Percentiles rank a stretch among this genome's conserved stretches.
Conservation (phyloP, 1,140 invertebrate species). For the Brachionus calyciflorus region DNA sequence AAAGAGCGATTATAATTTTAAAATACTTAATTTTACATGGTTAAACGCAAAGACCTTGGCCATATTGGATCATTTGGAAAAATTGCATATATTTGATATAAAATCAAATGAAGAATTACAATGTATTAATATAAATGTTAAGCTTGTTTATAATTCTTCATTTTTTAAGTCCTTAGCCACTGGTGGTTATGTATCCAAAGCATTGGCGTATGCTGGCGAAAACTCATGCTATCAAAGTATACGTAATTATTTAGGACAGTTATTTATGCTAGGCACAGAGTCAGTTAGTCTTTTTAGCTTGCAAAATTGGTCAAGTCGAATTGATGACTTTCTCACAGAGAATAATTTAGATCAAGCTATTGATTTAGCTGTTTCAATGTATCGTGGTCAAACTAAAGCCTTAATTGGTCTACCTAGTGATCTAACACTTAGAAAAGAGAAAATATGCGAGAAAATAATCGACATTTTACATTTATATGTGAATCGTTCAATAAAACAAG, state of each 20-base stretch:
- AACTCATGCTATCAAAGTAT: slow-evolving; percentile 85
- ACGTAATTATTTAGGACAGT: slow-evolving; percentile 73
- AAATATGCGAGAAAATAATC: slow-evolving; percentile 66
- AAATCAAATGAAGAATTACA: slow-evolving; percentile 43
- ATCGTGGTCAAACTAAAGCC: slow-evolving; percentile 70
- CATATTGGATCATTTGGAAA: slow-evolving; percentile 78
- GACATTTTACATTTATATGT: slow-evolving; percentile 51
- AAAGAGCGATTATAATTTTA: slow-evolving; percentile 7
- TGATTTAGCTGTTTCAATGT: slow-evolving; percentile 68
- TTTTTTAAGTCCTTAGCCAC: slow-evolving; percentile 82
- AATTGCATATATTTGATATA: slow-evolving; percentile 71
- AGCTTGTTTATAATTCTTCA: slow-evolving; percentile 81
- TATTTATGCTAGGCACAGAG: slow-evolving; percentile 78
- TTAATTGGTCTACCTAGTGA: slow-evolving; percentile 62
- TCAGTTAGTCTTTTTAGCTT: slow-evolving; percentile 76
- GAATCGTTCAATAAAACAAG: slow-evolving; percentile 50
- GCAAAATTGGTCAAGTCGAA: slow-evolving; percentile 72
- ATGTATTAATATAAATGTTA: slow-evolving; percentile 63
- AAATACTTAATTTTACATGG: slow-evolving; percentile 65
- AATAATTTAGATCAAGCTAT: slow-evolving; percentile 68
- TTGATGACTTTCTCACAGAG: slow-evolving; percentile 62
- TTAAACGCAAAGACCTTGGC: slow-evolving; percentile 80
- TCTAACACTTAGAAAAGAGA: slow-evolving; percentile 64
- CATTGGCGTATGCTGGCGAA: slow-evolving; percentile 77
- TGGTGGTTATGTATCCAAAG: slow-evolving; percentile 72